These are phyloP conservation scores for Recurvirostra avosetta DNA, from an alignment of 2,113 vertebrate genomes.

Conservation along the genomic window DNA sequence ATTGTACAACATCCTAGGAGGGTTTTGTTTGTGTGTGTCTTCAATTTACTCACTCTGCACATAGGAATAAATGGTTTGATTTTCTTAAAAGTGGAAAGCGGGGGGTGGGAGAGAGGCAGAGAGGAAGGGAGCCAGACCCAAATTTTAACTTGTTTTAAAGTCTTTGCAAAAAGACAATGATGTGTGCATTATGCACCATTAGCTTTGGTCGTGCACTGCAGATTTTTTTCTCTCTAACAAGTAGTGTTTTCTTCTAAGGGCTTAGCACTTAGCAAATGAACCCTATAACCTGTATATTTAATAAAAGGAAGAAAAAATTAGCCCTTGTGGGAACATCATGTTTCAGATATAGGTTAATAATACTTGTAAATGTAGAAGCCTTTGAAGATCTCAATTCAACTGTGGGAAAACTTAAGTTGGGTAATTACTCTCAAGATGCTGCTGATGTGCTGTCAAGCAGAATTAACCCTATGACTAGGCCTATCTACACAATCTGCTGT, in stretches of 20 bases:
- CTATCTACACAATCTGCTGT: slow-evolving; percentile 75
- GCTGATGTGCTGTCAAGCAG: slow-evolving; percentile 85
- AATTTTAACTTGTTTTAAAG: slow-evolving; percentile 52
- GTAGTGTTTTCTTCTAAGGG: slow-evolving; percentile 64
- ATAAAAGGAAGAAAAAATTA: slow-evolving; percentile 71
- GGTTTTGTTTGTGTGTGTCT: slow-evolving; percentile 48
- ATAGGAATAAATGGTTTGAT: slow-evolving; percentile 42
- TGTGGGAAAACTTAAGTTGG: slow-evolving; percentile 87
- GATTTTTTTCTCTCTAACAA: slow-evolving; percentile 66
- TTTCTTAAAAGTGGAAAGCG: slow-evolving; percentile 27
- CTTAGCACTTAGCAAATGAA: slow-evolving; percentile 73
- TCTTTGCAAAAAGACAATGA: slow-evolving; percentile 40
- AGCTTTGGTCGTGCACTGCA: slow-evolving; percentile 39
- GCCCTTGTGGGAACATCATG: slow-evolving; percentile 81
- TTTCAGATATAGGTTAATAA: slow-evolving; percentile 85
- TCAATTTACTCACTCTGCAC: slow-evolving; percentile 48
- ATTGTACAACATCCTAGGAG: slow-evolving; percentile 44
- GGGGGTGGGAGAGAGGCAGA: background rate
- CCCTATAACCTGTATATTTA: slow-evolving; percentile 74
- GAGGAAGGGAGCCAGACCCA: slow-evolving; percentile 32
- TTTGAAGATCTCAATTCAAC: slow-evolving; percentile 82
- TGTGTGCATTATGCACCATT: slow-evolving; percentile 55
- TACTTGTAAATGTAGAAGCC: slow-evolving; percentile 83
- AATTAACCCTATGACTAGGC: slow-evolving; percentile 81
- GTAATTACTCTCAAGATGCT: slow-evolving; percentile 83